Evolutionary conservation across 2,113 vertebrate genomes (phyloP).

Genomic region (Sorex araneus): DNA sequence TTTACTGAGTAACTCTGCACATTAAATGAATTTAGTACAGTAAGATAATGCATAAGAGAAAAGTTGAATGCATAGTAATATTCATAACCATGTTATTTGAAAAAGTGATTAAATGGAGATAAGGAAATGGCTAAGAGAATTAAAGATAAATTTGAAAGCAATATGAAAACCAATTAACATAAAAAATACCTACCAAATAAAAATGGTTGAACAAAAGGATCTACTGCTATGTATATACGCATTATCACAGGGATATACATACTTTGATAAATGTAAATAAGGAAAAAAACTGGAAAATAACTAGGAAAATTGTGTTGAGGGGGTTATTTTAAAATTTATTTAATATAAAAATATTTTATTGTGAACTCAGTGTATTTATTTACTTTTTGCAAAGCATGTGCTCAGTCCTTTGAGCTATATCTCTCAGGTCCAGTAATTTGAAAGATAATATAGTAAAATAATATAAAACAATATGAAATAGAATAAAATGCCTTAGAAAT

Average conservation of each 20-base stretch:
- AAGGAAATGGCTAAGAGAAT: slow-evolving; percentile 13
- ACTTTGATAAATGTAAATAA: not conserved
- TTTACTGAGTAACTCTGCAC: slow-evolving; percentile 29
- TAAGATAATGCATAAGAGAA: slow-evolving; percentile 17
- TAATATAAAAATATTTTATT: slow-evolving; percentile 39
- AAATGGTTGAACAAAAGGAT: not conserved
- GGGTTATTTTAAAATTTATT: slow-evolving; percentile 12
- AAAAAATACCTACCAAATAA: slow-evolving; percentile 46
- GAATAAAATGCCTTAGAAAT: slow-evolving; percentile 10
- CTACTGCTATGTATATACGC: not conserved
- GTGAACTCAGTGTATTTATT: not conserved
- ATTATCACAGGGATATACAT: not conserved
- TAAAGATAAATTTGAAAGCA: slow-evolving; percentile 58
- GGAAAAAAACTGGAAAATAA: slow-evolving; percentile 16
- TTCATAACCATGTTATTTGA: slow-evolving; percentile 13
- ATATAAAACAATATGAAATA: slow-evolving; percentile 12
- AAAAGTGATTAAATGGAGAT: slow-evolving; percentile 37
- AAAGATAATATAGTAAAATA: not conserved
- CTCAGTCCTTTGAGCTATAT: too few relatives aligned
- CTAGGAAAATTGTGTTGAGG: not conserved
- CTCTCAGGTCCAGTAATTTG: not conserved
- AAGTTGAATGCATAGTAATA: not conserved
- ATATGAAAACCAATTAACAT: not conserved
- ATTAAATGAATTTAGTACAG: not conserved
- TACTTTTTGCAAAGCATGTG: too few relatives aligned